Percentiles rank a stretch among this genome's conserved stretches.
Conservation (phyloP, 2,888 invertebrate genomes). For the Conops quadrifasciatus region DNA sequence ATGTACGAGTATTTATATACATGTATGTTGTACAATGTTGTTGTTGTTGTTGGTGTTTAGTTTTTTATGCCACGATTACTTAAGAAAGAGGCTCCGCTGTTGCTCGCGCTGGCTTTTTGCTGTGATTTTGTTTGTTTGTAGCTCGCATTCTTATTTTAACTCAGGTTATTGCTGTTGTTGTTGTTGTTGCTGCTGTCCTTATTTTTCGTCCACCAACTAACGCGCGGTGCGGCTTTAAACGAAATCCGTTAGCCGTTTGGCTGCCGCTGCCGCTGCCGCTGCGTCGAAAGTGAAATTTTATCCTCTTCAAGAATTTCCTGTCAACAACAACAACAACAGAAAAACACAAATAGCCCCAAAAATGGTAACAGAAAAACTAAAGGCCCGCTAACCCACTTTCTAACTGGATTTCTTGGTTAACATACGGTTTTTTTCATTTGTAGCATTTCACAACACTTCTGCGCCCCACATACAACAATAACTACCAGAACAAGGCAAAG, state of each 20-base stretch:
- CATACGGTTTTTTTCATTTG: background rate
- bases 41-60: background rate
- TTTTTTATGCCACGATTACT: conserved; percentile 18
- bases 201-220: background rate
- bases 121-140: background rate
- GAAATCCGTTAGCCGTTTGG: conserved; percentile 12
- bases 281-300: conserved; percentile 27
- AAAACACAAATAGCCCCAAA: background rate
- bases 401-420: conserved; percentile 31
- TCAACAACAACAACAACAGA: conserved; percentile 8
- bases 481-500: background rate
- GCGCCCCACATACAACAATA: background rate
- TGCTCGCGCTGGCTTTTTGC: too few species aligned
- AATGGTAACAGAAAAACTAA: background rate
- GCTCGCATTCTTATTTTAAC: background rate
- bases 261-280: background rate
- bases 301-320: background rate
- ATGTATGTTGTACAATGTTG: too few species aligned
- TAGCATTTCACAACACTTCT: background rate
- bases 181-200: conserved; percentile 14
- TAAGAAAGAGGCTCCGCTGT: background rate
- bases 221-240: conserved; percentile 9
- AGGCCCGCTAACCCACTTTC: conserved; percentile 23
- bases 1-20: too few species aligned
- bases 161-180: background rate